Evolutionary conservation across 2,113 vertebrate species (phyloP).

Genomic region (Cyanoliseus patagonus): DNA sequence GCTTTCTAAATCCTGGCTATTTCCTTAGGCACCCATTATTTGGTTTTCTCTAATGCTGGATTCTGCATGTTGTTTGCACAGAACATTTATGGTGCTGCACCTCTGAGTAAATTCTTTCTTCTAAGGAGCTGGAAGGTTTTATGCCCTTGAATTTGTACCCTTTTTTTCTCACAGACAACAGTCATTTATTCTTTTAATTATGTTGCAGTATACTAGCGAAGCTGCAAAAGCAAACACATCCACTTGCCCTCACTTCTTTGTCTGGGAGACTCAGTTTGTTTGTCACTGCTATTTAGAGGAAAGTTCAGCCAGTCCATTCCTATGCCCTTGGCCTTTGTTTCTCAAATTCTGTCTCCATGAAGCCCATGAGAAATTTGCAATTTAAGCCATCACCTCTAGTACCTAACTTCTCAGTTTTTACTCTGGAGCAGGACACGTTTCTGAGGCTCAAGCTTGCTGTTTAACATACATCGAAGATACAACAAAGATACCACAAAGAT

Average conservation of each 20-base stretch:
- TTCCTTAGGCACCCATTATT: conserved; percentile 31
- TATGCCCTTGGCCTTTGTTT: not conserved
- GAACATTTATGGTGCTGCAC: not conserved
- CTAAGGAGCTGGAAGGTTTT: not conserved
- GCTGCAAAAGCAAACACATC: not conserved
- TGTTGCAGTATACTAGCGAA: rapidly evolving
- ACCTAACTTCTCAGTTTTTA: not conserved
- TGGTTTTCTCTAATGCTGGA: conserved; percentile 8
- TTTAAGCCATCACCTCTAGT: not conserved
- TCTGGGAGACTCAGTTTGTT: not conserved
- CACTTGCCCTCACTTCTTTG: not conserved
- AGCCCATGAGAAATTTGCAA: not conserved
- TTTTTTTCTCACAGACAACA: not conserved
- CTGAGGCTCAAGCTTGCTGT: not conserved
- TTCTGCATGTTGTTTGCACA: conserved; percentile 11
- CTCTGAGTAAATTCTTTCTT: conserved; percentile 4
- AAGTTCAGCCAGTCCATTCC: not conserved
- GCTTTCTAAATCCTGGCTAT: conserved; percentile 49
- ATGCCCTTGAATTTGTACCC: not conserved
- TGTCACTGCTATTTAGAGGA: not conserved
- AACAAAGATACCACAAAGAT: not conserved
- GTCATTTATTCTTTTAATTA: not conserved
- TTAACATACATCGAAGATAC: not conserved
- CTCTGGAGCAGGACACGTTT: not conserved
- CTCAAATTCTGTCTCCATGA: not conserved